Base-by-base conservation (phyloP, 1,140 invertebrate species). In the Drosophila setifemur region DNA sequence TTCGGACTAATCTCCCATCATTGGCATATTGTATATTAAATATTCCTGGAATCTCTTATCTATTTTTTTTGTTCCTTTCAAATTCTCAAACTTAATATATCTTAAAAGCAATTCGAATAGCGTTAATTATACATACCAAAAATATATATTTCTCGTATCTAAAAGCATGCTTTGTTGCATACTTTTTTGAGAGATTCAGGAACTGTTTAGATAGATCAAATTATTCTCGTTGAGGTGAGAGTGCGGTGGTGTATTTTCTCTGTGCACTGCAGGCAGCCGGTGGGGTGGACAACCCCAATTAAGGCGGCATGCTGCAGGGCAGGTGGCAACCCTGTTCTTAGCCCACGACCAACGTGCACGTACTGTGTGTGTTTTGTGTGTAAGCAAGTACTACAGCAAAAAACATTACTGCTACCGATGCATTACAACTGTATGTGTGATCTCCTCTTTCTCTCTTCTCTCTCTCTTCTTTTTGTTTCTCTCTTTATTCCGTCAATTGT, bases 391-490 rank as follows among this genome's bases (percentile, higher is more conserved):
- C 48, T 66, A 83, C 58, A 77, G 63, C 69, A 74, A 74, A 73
- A 85, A 78, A 45, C 55, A 79, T 86, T 75, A 66, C 74, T 81
- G 81, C 86, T 81, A 86, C 71, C 64, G 73, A 81, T 85, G 77
- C 79, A 85, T 86, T 86, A 81, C 81, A 86, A 86, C 82, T 86
- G 81, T 86, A 86, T 86, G 81, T 86, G 81, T 86, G 82, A 86
- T 86, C 82, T 87, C 71, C 76, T 87, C 76, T 86, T 81, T 86
- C 75, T 86, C 82, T 86, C 72, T 86, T 81, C 71, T 85, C 82
- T 86, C 82, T 83, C 78, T 83, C 75, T 86, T 86, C 75, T 86
- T 87, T 86, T 86, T 86, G 81, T 87, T 81, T 87, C 82, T 86
- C 82, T 81, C 81, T 85, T 85, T 85, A 86, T 85, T 85, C 82